Base-by-base conservation (phyloP, 2,797 vertebrate species). In the Hyperoplus immaculatus region DNA sequence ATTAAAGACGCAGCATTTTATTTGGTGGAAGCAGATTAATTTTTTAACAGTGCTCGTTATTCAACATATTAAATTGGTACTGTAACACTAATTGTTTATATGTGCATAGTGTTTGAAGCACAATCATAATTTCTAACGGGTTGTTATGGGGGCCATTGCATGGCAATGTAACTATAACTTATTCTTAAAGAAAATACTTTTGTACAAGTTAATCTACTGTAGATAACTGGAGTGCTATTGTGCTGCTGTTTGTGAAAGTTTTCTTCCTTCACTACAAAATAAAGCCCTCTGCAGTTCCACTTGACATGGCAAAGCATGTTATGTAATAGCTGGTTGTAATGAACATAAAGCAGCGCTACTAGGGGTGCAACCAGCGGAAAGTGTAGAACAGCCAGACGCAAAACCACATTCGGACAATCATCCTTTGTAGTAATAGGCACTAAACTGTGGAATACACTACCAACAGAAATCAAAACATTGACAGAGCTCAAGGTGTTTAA, bases 281-380 rank as follows among this genome's bases (percentile, higher is more conserved):
- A 80, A 78, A 90, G 71, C 74, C 83, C 79, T 51, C 78, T 82
- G 64, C 68, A 56, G 67, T 78, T 82, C 82, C 76, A 82, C 59
- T 84, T 69, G 55, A 72, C 77, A 79, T 36, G n/a, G 62, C 72
- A 77, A 80, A 87, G 72, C 74, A 62, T 72, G 70, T 92, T 90
- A 89, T 77, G 75, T 82, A 93, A 93, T 86, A 75, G 75, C 75
- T 78, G 57, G 16, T 56, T 67, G 60, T 84, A 78, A 90, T 87
- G 85, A 87, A 68, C 47, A 66, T 83, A 74, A 82, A 80, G 72
- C 64, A 65, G 49, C 21, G 3, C 3, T 64, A 21, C 21, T 21
- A 21, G 21, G 21, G 21, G 21, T 21, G 21, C 21, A 21, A 21
- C 21, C 21, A 21, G 21, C 21, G 21, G 21, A 21, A 21, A 21